Conservation (phyloP, 2,888 invertebrate genomes). For the Amaurobius ferox region DNA sequence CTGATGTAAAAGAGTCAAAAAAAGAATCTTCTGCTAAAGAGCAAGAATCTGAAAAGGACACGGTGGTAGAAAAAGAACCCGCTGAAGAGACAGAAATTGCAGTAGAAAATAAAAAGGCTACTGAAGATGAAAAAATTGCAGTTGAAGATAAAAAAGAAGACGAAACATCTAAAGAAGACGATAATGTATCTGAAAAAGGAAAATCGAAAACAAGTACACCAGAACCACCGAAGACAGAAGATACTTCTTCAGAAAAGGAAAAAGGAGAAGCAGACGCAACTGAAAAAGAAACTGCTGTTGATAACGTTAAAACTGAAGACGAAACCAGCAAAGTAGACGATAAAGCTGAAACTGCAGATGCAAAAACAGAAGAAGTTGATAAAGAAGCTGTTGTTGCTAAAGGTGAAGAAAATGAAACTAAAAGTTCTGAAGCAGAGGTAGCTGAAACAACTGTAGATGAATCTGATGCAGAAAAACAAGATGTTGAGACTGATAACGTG, state of each 20-base stretch:
- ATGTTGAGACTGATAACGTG: neutral
- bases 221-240: neutral
- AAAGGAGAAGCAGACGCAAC: slow-evolving; percentile 42
- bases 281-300: slow-evolving; percentile 14
- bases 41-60: neutral
- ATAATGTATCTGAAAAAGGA: neutral
- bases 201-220: neutral
- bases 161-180: neutral
- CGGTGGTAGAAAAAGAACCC: neutral
- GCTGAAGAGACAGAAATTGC: neutral
- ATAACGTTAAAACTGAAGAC: slow-evolving; percentile 21
- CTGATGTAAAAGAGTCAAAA: too few relatives aligned
- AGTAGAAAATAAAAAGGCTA: neutral
- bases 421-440: neutral
- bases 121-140: neutral
- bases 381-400: neutral
- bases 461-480: neutral
- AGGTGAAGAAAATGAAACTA: neutral
- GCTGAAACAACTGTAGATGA: neutral
- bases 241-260: slow-evolving; percentile 6
- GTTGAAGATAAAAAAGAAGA: neutral
- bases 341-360: neutral
- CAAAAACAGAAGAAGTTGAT: neutral
- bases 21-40: neutral
- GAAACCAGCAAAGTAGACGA: neutral